Evolutionary conservation across 2,888 invertebrate species (phyloP).

Genomic region (Lamellibrachia satsuma): DNA sequence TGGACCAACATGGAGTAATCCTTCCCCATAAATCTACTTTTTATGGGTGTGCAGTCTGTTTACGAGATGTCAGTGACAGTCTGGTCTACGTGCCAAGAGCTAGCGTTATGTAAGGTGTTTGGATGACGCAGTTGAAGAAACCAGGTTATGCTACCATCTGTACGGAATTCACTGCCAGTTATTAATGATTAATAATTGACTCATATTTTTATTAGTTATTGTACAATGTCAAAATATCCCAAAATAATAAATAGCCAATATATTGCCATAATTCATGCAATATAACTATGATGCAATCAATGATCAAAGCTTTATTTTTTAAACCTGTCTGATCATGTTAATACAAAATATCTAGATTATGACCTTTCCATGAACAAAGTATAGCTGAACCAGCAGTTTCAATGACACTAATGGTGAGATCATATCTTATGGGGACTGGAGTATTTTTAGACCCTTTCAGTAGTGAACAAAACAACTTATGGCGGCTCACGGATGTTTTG

Average conservation of each 20-base stretch:
- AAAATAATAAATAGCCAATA: no score
- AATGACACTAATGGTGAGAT: background rate
- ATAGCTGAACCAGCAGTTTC: background rate
- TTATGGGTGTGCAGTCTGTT: background rate
- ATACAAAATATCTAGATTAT: background rate
- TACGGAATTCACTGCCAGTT: background rate
- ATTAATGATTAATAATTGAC: background rate
- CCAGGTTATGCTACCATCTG: background rate
- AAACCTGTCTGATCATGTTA: background rate
- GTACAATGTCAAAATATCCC: no score
- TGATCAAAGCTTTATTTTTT: background rate
- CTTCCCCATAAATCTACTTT: background rate
- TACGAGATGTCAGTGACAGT: background rate
- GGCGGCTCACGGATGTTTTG: background rate
- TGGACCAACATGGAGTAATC: background rate
- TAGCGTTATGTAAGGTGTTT: background rate
- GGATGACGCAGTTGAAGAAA: background rate
- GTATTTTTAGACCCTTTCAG: background rate
- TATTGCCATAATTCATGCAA: background rate
- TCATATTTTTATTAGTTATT: background rate
- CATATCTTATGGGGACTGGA: background rate
- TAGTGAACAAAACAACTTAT: background rate
- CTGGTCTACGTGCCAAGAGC: background rate
- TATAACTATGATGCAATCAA: background rate
- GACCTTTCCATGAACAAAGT: background rate